Evolutionary conservation across 2,888 invertebrate species (phyloP), one percentile per base, ranked within the genome.

Genomic region (Torymus aiolomorphi): DNA sequence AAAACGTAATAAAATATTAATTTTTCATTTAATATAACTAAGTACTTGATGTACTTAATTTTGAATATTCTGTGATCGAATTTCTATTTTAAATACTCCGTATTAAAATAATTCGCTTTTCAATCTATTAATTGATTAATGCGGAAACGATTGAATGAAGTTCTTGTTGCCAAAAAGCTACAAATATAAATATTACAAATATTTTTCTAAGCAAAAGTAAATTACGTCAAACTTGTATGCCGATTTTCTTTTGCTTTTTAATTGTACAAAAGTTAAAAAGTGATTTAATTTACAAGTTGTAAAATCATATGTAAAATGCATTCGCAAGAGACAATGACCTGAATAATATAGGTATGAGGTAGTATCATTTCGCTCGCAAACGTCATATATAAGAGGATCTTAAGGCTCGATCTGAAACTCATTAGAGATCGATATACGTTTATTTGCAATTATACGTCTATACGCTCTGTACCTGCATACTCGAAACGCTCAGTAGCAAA

Each of bases 381-480:
- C 10, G 20, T 5, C 14, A 42, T 56, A 56, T 16, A 5, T 3
- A 10, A 51, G 11, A 20, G 20, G 24, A 72, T 24, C 24, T 63
- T 31, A 59, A 71, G 18, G 52, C 13, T 54, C 13, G 11, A 49
- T 63, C 57, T 79, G 69, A 79, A 79, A 75, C 75, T 79, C 74
- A 59, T 31, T 12, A 56, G 12, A 67, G 31, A 51, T 51, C 20
- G 18, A 67, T 56, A 63, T 31, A n/a, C 20, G 8, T 31, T 59
- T 31, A 20, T 20, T 72, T 74, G 42, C 61, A 76, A 75, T 56
- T 66, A 66, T 42, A 63, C 49, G 18, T 52, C 20, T 24, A 63
- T 76, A 75, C 71, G 70, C 71, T 81, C 75, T 81, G 78, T 78
- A 67, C 75, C 54, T 75, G 78, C 75, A 78, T 71, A 71, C 13